Conservation (phyloP, 2,113 vertebrate species). For the Paramormyrops kingsleyae region DNA sequence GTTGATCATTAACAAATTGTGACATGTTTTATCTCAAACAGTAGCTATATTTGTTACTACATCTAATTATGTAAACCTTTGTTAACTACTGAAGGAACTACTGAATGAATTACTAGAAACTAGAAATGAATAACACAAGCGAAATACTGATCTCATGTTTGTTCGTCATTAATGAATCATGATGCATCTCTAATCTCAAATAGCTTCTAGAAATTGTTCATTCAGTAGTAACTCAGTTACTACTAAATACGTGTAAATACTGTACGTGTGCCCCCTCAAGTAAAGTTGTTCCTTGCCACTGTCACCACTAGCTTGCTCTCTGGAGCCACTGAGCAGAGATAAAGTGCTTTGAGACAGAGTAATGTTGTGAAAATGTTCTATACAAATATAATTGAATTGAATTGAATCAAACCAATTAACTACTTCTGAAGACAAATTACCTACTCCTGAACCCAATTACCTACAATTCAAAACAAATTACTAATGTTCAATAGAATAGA, state of each 20-base stretch:
- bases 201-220: too few species aligned
- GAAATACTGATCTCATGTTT: too few species aligned
- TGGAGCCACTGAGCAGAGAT: background rate
- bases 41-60: background rate
- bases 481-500: background rate
- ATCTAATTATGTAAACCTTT: too few species aligned
- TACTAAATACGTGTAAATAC: too few species aligned
- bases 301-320: background rate
- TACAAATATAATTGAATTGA: background rate
- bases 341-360: background rate
- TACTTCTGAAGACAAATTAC: background rate
- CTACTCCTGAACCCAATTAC: background rate
- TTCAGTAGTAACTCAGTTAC: too few species aligned
- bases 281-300: background rate
- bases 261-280: too few species aligned
- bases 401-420: background rate
- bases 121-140: too few species aligned
- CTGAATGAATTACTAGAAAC: too few species aligned
- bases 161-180: too few species aligned
- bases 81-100: too few species aligned
- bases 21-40: background rate
- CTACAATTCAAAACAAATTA: background rate
- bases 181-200: too few species aligned
- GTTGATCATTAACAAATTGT: background rate
- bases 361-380: background rate